phyloP scores from a whole-genome alignment of 1,140 invertebrate species.

The Asobara japonica region DNA sequence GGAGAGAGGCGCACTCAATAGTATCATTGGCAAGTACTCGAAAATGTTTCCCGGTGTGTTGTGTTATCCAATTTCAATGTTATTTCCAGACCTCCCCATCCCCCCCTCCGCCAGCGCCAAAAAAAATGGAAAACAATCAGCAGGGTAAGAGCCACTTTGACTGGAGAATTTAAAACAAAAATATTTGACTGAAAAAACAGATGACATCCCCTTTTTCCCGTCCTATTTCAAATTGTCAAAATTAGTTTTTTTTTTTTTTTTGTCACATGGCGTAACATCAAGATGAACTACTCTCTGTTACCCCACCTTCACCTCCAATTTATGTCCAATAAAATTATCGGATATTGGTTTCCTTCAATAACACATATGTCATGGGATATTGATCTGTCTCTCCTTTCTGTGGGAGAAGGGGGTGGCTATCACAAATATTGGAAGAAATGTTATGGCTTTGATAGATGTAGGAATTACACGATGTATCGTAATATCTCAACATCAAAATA shows the following conservation, averaged over 20 bases:
- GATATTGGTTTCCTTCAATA: neutral
- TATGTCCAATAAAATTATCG: neutral
- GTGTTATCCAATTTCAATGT: too few species aligned
- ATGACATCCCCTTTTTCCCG: too few species aligned
- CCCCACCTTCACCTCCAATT: neutral
- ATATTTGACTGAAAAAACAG: too few species aligned
- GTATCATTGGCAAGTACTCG: slow-evolving; percentile 7
- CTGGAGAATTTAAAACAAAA: too few species aligned
- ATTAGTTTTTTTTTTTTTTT: neutral
- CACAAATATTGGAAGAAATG: neutral
- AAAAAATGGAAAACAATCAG: too few species aligned
- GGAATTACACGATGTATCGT: too few species aligned
- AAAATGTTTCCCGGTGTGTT: too few species aligned
- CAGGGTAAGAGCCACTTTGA: too few species aligned
- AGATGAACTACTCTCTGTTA: neutral
- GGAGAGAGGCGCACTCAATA: neutral
- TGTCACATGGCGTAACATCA: neutral
- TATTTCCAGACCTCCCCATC: neutral
- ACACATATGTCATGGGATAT: neutral
- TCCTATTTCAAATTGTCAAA: neutral
- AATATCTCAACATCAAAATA: too few species aligned
- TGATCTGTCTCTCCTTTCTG: neutral
- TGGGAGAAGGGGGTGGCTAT: too few species aligned
- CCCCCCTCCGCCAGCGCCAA: too few species aligned
- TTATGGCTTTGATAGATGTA: neutral